Evolutionary conservation across 2,797 vertebrate species (phyloP).

Genomic region (Lagodon rhomboides): DNA sequence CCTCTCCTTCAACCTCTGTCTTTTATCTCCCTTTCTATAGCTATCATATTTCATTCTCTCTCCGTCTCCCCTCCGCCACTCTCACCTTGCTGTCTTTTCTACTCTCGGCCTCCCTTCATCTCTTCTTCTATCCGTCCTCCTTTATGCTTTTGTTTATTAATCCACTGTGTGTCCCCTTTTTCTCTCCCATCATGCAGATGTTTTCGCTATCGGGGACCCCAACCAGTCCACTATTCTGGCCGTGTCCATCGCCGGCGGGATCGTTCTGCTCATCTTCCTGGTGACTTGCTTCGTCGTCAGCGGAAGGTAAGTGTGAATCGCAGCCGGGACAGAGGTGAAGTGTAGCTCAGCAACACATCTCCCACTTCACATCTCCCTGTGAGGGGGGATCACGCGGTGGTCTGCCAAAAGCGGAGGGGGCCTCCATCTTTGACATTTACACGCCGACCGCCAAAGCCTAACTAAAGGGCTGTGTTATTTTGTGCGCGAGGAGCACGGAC

Average conservation of each 20-base stretch:
- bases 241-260: constrained; percentile 87
- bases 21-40: constrained; percentile 71
- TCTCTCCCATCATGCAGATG: constrained; percentile 75
- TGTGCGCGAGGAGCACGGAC: constrained; percentile 51
- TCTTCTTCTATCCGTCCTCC: constrained; percentile 35
- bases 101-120: constrained; percentile 45
- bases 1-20: constrained; percentile 58
- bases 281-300: constrained; percentile 90
- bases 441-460: constrained; percentile 49
- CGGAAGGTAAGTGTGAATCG: constrained; percentile 82
- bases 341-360: not conserved
- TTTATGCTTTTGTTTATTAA: constrained; percentile 46
- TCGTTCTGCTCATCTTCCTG: constrained; percentile 88
- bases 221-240: constrained; percentile 90
- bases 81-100: constrained; percentile 47
- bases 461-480: constrained; percentile 57
- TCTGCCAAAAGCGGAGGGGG: constrained; percentile 41
- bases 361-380: constrained; percentile 29
- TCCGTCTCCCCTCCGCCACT: constrained; percentile 15
- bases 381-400: constrained; percentile 46
- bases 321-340: not conserved
- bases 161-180: constrained; percentile 4
- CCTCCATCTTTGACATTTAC: constrained; percentile 71
- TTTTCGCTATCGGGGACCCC: constrained; percentile 88
- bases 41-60: constrained; percentile 65